phyloP scores from a whole-genome alignment of 2,888 invertebrate genomes.

The Nomada fucata region DNA sequence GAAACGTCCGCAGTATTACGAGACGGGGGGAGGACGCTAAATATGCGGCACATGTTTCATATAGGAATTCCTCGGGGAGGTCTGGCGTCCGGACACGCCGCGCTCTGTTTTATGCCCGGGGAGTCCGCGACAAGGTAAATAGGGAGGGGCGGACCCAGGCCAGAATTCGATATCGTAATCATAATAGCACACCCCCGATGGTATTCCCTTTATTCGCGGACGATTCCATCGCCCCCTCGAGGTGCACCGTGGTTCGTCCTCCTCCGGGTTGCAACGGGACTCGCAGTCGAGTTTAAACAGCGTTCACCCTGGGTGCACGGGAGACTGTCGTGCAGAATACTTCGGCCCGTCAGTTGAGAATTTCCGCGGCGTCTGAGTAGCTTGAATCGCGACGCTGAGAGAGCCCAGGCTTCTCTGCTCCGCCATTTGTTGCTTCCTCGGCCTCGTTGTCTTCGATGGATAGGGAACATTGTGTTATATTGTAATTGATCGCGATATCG shows the following conservation, averaged over 20 bases:
- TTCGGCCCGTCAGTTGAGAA: conserved; percentile 13
- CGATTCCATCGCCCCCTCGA: background rate
- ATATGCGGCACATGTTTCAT: conserved; percentile 61
- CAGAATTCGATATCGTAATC: conserved; percentile 47
- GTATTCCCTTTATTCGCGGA: conserved; percentile 14
- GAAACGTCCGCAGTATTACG: background rate
- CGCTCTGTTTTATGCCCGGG: conserved; percentile 15
- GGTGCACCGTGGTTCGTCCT: background rate
- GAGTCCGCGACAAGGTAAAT: conserved; percentile 36
- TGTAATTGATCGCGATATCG: conserved; percentile 13
- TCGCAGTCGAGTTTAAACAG: conserved; percentile 22
- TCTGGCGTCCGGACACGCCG: conserved; percentile 43
- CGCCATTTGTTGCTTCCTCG: background rate
- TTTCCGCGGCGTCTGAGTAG: conserved; percentile 17
- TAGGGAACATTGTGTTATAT: too few species aligned
- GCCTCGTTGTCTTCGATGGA: background rate
- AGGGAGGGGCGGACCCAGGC: conserved; percentile 22
- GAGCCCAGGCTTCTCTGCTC: background rate
- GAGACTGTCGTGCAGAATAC: background rate
- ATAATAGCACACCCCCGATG: conserved; percentile 41
- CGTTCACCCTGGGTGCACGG: background rate
- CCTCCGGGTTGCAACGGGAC: background rate
- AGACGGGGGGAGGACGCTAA: conserved; percentile 18
- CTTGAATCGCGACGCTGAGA: conserved; percentile 11
- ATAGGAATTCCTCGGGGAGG: conserved; percentile 64